phyloP scores from a whole-genome alignment of 2,888 invertebrate species.

The Trichopria drosophilae region DNA sequence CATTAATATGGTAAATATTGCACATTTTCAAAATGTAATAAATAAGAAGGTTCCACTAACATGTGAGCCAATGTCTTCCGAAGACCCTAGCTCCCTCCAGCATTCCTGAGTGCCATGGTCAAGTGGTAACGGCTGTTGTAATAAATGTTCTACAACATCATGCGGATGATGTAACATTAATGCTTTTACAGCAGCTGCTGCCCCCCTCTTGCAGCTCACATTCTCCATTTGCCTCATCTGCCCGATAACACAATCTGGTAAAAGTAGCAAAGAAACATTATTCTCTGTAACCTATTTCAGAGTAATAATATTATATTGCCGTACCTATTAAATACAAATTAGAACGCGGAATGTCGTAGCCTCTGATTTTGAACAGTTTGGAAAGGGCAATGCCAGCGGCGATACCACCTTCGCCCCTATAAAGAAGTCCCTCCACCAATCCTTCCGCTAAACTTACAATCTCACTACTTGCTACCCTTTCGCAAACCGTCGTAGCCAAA shows the following conservation, averaged over 20 bases:
- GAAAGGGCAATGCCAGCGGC: constrained; percentile 48
- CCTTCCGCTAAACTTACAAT: constrained; percentile 49
- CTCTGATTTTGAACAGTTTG: constrained; percentile 48
- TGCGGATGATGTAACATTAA: constrained; percentile 47
- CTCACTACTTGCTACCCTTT: constrained; percentile 46
- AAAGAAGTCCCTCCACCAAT: constrained; percentile 47
- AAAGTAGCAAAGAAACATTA: constrained; percentile 11
- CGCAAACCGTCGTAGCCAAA: constrained; percentile 44
- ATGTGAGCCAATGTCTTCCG: constrained; percentile 41
- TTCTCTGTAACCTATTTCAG: too few species aligned
- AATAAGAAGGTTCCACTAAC: constrained; percentile 31
- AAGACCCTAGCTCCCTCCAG: constrained; percentile 49
- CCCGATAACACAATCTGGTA: constrained; percentile 47
- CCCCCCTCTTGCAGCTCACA: constrained; percentile 42
- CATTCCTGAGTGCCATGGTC: constrained; percentile 49
- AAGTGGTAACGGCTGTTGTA: constrained; percentile 49
- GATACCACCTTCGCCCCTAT: constrained; percentile 45
- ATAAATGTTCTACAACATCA: constrained; percentile 47
- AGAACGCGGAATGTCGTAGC: constrained; percentile 47
- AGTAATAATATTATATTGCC: too few species aligned
- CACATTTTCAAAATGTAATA: not conserved
- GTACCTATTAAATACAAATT: constrained; percentile 48
- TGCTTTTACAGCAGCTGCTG: constrained; percentile 45
- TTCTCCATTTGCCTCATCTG: constrained; percentile 53
- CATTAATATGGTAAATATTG: constrained; percentile 11